Base-by-base conservation (phyloP, 2,113 vertebrate species). In the Lampris incognitus region DNA sequence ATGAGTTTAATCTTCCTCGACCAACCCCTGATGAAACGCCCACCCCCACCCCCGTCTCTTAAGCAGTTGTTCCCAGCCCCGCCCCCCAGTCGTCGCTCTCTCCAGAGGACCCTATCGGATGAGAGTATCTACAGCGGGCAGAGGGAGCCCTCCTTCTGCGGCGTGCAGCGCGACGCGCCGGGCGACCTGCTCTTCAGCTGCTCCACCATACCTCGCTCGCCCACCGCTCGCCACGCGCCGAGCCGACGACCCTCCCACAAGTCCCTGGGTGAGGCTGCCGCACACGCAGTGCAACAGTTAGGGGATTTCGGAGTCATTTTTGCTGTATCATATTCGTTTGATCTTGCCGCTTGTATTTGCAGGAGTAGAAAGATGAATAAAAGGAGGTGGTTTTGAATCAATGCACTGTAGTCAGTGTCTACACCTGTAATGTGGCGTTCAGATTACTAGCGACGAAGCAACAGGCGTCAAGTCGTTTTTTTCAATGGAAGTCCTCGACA, bases 51-150 rank as follows among this genome's bases (percentile, higher is more conserved):
- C 9, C 39, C 24, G 24, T 24, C 2, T 58, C 68, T 85, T 69
- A 88, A 98, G 96, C 96, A 96, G 46, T 88, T 94, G 13, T 97
- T 97, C 79, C 96, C 96, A 1, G 88, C 87, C 51, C 95, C 95
- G 0, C 94, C 94, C 39, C 93, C 95, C 3, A 91, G 92, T 37
- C 94, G 96, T 41, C 96, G 96, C 84, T 94, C 96, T 85, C 90
- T 99, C 83, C 97, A 98, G 90, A 95, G 97, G 66, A 98, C 97
- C 1, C 91, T 98, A 85, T 99, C 97, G 1, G 97, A 99, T 7
- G 97, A 99, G 93, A 98, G 97, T 59, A 98, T 99, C 89, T 99
- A 98, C 92, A 96, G 97, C 13, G 93, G 97, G 60, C 97, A 97
- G 79, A 93, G 97, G 84, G 97, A 97, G 42, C 93, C 95, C 5